Percentiles rank a stretch among this genome's conserved stretches.
Evolutionary conservation across 2,113 vertebrate genomes (phyloP).

Genomic region (Nanorana parkeri): DNA sequence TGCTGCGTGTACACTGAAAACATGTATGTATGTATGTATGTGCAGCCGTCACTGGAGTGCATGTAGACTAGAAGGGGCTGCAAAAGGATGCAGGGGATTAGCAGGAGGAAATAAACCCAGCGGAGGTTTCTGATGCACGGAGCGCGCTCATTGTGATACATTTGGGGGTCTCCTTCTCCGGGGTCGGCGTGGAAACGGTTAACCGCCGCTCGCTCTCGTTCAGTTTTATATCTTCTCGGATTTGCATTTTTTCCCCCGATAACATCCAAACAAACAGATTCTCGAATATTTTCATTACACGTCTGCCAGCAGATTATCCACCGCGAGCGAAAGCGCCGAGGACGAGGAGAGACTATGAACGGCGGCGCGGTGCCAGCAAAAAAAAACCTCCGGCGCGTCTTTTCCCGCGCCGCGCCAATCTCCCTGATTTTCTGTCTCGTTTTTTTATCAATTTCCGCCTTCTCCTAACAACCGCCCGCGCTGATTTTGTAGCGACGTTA

Average conservation of each 20-base stretch:
- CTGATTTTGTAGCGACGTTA: not conserved
- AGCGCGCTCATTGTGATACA: not conserved
- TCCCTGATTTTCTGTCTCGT: not conserved
- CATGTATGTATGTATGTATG: too few relatives aligned
- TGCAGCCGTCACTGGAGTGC: too few relatives aligned
- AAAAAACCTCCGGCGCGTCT: too few relatives aligned
- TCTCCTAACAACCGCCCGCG: not conserved
- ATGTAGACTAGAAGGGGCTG: too few relatives aligned
- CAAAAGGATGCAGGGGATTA: too few relatives aligned
- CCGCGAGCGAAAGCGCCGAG: not conserved
- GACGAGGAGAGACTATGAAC: not conserved
- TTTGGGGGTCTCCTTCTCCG: not conserved
- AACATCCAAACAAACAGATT: slow-evolving; percentile 16
- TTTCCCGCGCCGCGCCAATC: too few relatives aligned
- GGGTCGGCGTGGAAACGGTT: not conserved
- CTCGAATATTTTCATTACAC: not conserved
- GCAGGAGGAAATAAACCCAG: too few relatives aligned
- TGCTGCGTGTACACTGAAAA: too few relatives aligned
- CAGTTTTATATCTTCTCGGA: not conserved
- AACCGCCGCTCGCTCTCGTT: not conserved
- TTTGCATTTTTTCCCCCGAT: not conserved
- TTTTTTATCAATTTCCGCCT: not conserved
- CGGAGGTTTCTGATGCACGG: too few relatives aligned
- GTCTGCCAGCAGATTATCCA: slow-evolving; percentile 24
- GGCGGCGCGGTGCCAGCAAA: not conserved